These are phyloP conservation scores for Ceratosolen solmsi DNA, from an alignment of 1,140 invertebrate species.

Conservation along the genomic window DNA sequence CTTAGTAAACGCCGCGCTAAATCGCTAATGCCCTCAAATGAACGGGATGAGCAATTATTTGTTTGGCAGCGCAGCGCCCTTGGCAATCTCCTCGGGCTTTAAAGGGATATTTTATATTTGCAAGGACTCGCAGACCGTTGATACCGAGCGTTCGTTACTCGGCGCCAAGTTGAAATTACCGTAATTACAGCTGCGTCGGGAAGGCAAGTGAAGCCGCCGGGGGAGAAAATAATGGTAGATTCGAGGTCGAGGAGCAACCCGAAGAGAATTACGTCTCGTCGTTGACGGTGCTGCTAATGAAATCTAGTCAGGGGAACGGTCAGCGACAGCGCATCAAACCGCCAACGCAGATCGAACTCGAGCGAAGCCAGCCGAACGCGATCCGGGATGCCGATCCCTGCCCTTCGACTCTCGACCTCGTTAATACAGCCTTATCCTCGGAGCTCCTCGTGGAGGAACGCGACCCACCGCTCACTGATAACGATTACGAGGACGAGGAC, in stretches of 20 bases:
- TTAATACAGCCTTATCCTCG: neutral
- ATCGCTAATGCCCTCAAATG: too few species aligned
- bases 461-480: neutral
- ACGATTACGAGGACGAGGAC: neutral
- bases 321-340: neutral
- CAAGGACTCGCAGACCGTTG: too few species aligned
- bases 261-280: slow-evolving; percentile 7
- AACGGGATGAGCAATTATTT: too few species aligned
- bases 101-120: too few species aligned
- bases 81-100: too few species aligned
- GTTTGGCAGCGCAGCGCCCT: too few species aligned
- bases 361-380: neutral
- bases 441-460: neutral
- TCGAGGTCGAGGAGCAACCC: neutral
- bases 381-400: neutral
- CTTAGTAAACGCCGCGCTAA: too few species aligned
- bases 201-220: neutral
- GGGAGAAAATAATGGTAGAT: neutral
- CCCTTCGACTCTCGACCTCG: neutral
- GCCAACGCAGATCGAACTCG: neutral
- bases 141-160: too few species aligned
- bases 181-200: neutral
- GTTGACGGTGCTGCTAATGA: slow-evolving; percentile 37
- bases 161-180: too few species aligned
- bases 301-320: slow-evolving; percentile 14